A percentile compares a stretch with the other conserved stretches of the same genome.
Evolutionary conservation across 1,140 invertebrate genomes (phyloP).

Genomic region (Anoplophora glabripennis): DNA sequence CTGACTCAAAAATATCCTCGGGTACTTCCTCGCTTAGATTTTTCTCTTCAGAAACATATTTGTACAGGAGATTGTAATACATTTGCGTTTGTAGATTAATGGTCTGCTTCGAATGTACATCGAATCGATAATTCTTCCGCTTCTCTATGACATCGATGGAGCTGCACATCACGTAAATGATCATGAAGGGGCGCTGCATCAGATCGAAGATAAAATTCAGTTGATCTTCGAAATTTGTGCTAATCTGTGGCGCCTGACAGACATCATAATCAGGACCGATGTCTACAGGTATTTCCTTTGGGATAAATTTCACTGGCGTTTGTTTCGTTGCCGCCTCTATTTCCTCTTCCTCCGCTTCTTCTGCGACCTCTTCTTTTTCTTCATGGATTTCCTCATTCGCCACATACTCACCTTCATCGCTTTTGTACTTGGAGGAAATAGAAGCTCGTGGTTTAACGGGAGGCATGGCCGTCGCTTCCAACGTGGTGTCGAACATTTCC

Average conservation of each 20-base stretch:
- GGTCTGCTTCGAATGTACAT: slow-evolving; percentile 44
- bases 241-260: slow-evolving; percentile 24
- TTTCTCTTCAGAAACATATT: slow-evolving; percentile 10
- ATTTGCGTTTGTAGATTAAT: slow-evolving; percentile 31
- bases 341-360: slow-evolving; percentile 13
- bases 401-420: slow-evolving; percentile 38
- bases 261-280: slow-evolving; percentile 12
- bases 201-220: slow-evolving; percentile 40
- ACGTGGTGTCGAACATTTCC: slow-evolving; percentile 48
- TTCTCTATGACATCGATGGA: slow-evolving; percentile 53
- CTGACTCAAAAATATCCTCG: slow-evolving; percentile 26
- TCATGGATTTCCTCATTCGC: slow-evolving; percentile 29
- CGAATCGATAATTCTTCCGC: slow-evolving; percentile 49
- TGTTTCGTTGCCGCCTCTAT: background rate
- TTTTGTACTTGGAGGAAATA: slow-evolving; percentile 21
- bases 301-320: background rate
- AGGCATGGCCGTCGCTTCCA: slow-evolving; percentile 29
- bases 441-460: slow-evolving; percentile 25
- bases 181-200: slow-evolving; percentile 49
- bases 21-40: slow-evolving; percentile 16
- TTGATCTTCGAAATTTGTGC: slow-evolving; percentile 38
- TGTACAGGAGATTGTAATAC: slow-evolving; percentile 17
- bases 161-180: slow-evolving; percentile 55
- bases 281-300: slow-evolving; percentile 8
- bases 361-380: slow-evolving; percentile 31